Evolutionary conservation across 1,140 invertebrate species (phyloP), one percentile per base, ranked within the genome.

Genomic region (Macrotrachela quadricornifera): DNA sequence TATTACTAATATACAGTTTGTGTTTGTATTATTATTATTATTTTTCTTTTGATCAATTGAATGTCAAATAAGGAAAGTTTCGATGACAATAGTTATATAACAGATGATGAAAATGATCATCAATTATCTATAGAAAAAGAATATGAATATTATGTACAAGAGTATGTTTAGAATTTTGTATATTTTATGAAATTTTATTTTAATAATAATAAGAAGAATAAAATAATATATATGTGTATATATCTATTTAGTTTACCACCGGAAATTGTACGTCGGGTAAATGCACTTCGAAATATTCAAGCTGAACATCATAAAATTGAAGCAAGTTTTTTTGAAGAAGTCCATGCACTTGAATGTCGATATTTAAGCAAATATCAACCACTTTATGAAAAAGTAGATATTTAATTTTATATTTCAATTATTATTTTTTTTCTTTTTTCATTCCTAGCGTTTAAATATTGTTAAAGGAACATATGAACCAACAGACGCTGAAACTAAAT

Each of bases 281-380:
- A 83, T 61, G 87, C 84, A 14, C 71, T 97, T 47, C 91, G 95
- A 68, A 84, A 88, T 62, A 64, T 94, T 4, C 91, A 96, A 67
- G 71, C 88, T 56, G 77, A 86, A 57, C 77, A 80, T 39, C 80
- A 84, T 1, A 78, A 85, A 60, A 76, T 92, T 43, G 90, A 99
- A 71, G 80, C 84, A 1, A 79, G 87, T 63, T 96, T 95, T 71
- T 95, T 88, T 64, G 78, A 83, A 61, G 87, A 95, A 65, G 79
- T 97, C 36, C 90, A 95, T 67, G 77, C 79, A 37, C 72, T 97
- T n/a, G 91, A 97, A 72, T 81, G 80, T 67, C 83, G 85, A 70
- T 94, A 90, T 66, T 79, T 83, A 59, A 75, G 79, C 59, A 69
- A 80, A 58, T 94, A 87, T 63, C 75, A 77, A 50, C 79, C 81